phyloP scores from a whole-genome alignment of 2,888 invertebrate species.

The Amphipoea lucens region DNA sequence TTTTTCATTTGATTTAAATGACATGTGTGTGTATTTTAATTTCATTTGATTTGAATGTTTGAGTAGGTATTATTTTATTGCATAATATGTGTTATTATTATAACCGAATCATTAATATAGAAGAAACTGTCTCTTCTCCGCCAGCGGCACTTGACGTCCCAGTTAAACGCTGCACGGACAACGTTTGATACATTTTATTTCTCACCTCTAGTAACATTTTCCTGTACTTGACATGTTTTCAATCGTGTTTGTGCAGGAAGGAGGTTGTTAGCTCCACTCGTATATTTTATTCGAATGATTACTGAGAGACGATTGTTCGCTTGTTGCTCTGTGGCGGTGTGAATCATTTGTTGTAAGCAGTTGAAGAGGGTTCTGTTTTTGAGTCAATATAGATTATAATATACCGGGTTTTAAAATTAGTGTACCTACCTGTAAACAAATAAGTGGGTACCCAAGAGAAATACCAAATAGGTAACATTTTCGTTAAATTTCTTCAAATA shows the following conservation, averaged over 20 bases:
- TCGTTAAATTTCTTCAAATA: background rate
- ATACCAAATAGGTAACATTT: background rate
- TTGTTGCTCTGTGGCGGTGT: conserved; percentile 33
- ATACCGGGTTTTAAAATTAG: background rate
- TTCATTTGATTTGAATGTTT: too few relatives aligned
- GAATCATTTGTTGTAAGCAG: conserved; percentile 27
- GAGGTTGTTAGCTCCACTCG: conserved; percentile 57
- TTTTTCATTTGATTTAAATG: too few relatives aligned
- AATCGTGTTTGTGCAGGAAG: conserved; percentile 58
- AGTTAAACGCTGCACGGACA: conserved; percentile 22
- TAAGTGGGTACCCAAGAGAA: background rate
- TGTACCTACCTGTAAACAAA: background rate
- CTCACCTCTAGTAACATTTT: conserved; percentile 56
- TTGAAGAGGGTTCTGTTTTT: background rate
- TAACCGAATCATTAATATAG: too few relatives aligned
- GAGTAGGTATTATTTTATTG: too few relatives aligned
- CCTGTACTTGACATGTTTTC: conserved; percentile 62
- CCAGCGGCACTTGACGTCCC: background rate
- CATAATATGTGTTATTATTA: too few relatives aligned
- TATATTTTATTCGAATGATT: conserved; percentile 55
- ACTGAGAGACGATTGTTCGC: conserved; percentile 47
- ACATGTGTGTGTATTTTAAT: too few relatives aligned
- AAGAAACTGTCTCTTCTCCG: background rate
- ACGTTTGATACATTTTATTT: conserved; percentile 50
- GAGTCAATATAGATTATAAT: too few relatives aligned